Base-by-base conservation (phyloP, 1,140 invertebrate genomes). In the Micrasema longulum region DNA sequence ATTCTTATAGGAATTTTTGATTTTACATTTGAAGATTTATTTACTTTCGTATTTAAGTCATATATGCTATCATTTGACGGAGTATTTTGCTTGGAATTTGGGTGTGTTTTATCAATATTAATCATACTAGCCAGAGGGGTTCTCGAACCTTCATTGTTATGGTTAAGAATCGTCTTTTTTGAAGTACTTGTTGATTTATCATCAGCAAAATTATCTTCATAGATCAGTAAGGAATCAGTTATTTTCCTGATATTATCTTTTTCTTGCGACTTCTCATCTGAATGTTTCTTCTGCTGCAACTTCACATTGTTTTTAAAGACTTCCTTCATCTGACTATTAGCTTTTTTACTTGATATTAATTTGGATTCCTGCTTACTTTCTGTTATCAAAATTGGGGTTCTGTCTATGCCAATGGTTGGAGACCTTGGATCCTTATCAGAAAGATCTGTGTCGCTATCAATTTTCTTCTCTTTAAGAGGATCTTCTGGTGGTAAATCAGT, bases 351-450 rank as follows among this genome's bases (percentile, higher is more conserved):
- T 36, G 68, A 48, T 69, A 72, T 63, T 31, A 50, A 6, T 3
- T 68, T 55, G 22, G 20, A 14, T 36, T 53, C 48, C 53, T 14
- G 22, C 7, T 41, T 69, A 22, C 23, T 52, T 38, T 71, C 65
- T 6, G 50, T 11, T 10, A 73, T 23, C 4, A 76, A 20, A 55
- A 85, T 84, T 16, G 83, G 84, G 23, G 84, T 85, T 76, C 84
- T 79, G 9, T 85, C 82, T 70, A 85, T 85, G 26, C 80, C 83
- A 18, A 78, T 71, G n/a, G 82, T 80, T 9, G 84, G 84, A 26
- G 84, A 85, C 26, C 84, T 77, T 18, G 84, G 84, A 76, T 85
- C 84, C 60, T 80, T 79, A 78, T 76, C 80, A 79, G 45, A 79
- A 50, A 47, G 3, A 79, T 71, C 53, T 80, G 74, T 69, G 53